phyloP scores from a whole-genome alignment of 2,888 invertebrate genomes.

The Gonocerus acuteangulatus region DNA sequence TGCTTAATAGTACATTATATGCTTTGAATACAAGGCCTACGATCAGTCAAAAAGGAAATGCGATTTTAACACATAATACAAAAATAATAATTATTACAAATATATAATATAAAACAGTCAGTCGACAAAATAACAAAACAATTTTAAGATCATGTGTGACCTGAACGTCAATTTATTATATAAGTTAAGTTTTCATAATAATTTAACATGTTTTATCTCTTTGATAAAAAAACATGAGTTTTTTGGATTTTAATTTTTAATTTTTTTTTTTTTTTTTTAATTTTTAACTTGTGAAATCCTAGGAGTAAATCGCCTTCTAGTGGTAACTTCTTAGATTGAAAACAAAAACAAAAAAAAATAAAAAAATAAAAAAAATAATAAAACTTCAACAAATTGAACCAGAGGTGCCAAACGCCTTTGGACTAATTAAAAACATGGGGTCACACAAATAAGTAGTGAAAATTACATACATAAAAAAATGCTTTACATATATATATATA shows the following conservation, averaged over 20 bases:
- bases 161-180: constrained; percentile 4
- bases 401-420: constrained; percentile 10
- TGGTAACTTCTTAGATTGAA: constrained; percentile 14
- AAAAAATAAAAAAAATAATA: neutral
- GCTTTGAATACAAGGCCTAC: constrained; percentile 9
- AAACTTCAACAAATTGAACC: neutral
- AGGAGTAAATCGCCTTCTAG: constrained; percentile 13
- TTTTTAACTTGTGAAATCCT: too few relatives aligned
- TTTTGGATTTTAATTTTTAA: neutral
- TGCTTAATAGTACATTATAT: constrained; percentile 18
- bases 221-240: neutral
- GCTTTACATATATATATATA: neutral
- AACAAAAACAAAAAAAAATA: neutral
- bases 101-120: neutral
- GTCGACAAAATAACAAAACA: neutral
- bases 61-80: constrained; percentile 14
- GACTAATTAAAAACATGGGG: neutral
- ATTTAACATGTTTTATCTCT: neutral
- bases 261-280: neutral
- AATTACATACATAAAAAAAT: neutral
- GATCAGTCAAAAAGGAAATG: constrained; percentile 26
- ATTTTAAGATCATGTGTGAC: too few relatives aligned
- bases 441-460: neutral
- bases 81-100: constrained; percentile 14
- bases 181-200: constrained; percentile 5